Conservation (phyloP, 2,797 vertebrate genomes). For the Labeo calbasu region DNA sequence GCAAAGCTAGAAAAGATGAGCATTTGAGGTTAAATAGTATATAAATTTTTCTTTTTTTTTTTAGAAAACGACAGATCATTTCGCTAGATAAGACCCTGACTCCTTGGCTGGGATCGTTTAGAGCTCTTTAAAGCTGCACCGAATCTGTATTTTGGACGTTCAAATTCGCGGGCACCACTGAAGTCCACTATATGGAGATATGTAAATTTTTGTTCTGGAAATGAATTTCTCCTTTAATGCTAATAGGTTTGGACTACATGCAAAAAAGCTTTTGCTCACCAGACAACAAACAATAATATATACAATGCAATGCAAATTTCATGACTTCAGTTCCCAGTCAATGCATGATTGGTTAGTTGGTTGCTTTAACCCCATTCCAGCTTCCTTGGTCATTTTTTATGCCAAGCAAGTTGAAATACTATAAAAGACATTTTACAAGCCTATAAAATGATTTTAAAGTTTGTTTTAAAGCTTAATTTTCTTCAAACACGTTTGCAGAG, state of each 20-base stretch:
- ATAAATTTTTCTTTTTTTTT: too few relatives aligned
- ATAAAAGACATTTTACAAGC: background rate
- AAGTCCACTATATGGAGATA: too few relatives aligned
- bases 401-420: background rate
- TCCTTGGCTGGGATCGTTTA: too few relatives aligned
- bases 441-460: background rate
- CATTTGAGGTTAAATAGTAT: too few relatives aligned
- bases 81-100: too few relatives aligned
- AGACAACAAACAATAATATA: background rate
- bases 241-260: background rate
- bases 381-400: background rate
- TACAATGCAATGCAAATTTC: background rate
- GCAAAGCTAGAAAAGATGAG: too few relatives aligned
- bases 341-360: background rate
- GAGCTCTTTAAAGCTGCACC: too few relatives aligned
- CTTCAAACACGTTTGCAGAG: background rate
- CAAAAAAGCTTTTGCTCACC: background rate
- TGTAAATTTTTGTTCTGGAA: too few relatives aligned
- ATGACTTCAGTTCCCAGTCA: background rate
- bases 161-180: too few relatives aligned
- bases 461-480: background rate
- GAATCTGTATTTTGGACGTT: too few relatives aligned
- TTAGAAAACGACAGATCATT: too few relatives aligned
- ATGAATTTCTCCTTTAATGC: background rate
- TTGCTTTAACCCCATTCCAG: background rate